Base-by-base conservation (phyloP, 1,140 invertebrate genomes). In the Parapsyche elsis region DNA sequence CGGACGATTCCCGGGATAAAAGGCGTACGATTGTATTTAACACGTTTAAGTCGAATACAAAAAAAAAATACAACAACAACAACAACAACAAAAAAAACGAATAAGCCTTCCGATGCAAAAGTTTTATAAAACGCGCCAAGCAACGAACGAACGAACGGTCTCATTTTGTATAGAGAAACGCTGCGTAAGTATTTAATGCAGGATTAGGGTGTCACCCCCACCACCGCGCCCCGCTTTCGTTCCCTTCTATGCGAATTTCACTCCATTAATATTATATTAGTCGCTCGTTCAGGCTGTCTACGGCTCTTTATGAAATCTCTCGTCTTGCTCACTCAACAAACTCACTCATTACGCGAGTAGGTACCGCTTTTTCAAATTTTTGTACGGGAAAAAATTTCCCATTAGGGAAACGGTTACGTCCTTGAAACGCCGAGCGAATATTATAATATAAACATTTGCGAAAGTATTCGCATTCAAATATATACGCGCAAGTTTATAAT, bases 1-100 rank as follows among this genome's bases (percentile, higher is more conserved):
- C 12, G 49, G 12, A 53, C 4, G 49, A 10, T 5, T 53, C 12
- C 49, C 1, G 21, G 64, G 64, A 67, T 67, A 67, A 67, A 67
- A 23, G 16, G 16, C 21, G 59, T 23, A 10, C 38, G 45, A 73
- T 46, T 46, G 71, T 73, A 46, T 46, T 73, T 73, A 73, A 46
- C 38, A 73, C 45, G 71, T 49, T 73, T 38, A 21, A 19, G 71
- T 73, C 24, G 71, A 21, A 46, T 5, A 38, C 26, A 4, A 26
- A 45, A 73, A 73, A 19, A 1, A 67, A 67, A 5, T 23, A 67
- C 5, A 67, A 21, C 2, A 12, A 5, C 4, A n/a, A n/a, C n/a
- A n/a, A n/a, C n/a, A n/a, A 10, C 2, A 53, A 12, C 16, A 53
- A 53, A 53, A 53, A 53, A 16, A 53, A 53, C 2, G 10, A 53